Evolutionary conservation across 2,888 invertebrate species (phyloP).

Genomic region (Chromoteleia sp.): DNA sequence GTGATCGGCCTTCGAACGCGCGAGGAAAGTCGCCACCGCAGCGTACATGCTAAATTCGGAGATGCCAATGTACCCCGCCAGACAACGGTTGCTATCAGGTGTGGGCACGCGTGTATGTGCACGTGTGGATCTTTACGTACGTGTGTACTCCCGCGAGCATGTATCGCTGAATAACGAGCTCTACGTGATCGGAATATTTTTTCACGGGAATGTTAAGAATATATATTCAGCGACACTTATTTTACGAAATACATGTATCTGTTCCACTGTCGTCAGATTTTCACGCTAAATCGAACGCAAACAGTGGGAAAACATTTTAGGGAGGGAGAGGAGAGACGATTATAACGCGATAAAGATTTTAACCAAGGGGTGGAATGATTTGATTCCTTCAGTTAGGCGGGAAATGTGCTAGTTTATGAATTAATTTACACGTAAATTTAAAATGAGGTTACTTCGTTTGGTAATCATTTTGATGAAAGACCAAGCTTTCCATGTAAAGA

Average conservation of each 20-base stretch:
- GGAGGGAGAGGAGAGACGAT: not conserved
- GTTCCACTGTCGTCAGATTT: slow-evolving; percentile 47
- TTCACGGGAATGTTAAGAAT: slow-evolving; percentile 47
- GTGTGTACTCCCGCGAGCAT: slow-evolving; percentile 9
- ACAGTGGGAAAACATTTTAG: slow-evolving; percentile 24
- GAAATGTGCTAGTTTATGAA: not conserved
- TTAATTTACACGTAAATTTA: slow-evolving; percentile 6
- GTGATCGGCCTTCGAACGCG: slow-evolving; percentile 69
- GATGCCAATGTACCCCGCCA: slow-evolving; percentile 38
- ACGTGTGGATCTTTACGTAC: not conserved
- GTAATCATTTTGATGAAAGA: slow-evolving; percentile 1
- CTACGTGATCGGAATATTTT: slow-evolving; percentile 66
- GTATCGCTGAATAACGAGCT: slow-evolving; percentile 62
- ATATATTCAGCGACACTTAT: slow-evolving; percentile 56
- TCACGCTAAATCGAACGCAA: slow-evolving; percentile 41
- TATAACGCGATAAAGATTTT: slow-evolving; percentile 27
- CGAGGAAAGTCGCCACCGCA: slow-evolving; percentile 64
- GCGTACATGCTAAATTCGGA: slow-evolving; percentile 65
- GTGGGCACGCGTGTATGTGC: slow-evolving; percentile 31
- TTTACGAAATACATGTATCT: slow-evolving; percentile 45
- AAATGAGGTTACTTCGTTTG: not conserved
- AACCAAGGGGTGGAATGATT: slow-evolving; percentile 6
- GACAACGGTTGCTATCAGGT: too few species aligned
- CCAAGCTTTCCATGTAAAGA: too few species aligned
- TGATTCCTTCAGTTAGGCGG: slow-evolving; percentile 5